Percentiles rank a stretch among this genome's conserved stretches.
Conservation (phyloP, 2,113 vertebrate genomes). For the Falcunculus frontatus region DNA sequence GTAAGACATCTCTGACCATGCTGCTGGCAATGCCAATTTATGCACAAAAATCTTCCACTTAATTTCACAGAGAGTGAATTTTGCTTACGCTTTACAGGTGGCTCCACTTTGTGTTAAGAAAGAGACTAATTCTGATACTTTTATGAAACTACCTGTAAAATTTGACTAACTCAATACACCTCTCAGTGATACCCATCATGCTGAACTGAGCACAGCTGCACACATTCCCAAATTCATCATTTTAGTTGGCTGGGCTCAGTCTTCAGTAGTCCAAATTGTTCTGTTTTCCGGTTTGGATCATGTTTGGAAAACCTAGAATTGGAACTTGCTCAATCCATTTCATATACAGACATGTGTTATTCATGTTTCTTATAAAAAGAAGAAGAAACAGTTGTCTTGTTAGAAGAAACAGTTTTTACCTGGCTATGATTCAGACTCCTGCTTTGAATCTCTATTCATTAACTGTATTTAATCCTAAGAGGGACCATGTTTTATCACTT, state of each 20-base stretch:
- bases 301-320: background rate
- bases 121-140: background rate
- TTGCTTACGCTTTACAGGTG: background rate
- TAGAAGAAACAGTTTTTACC: background rate
- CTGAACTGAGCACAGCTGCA: background rate
- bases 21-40: background rate
- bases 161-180: background rate
- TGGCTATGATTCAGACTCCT: background rate
- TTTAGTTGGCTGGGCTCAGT: background rate
- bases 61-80: background rate
- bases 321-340: background rate
- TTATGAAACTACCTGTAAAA: background rate
- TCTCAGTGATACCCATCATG: background rate
- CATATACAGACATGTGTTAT: background rate
- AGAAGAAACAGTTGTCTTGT: no score
- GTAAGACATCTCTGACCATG: background rate
- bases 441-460: background rate
- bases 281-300: background rate
- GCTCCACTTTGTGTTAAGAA: background rate
- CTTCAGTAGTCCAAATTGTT: background rate
- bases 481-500: background rate
- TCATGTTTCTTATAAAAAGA: background rate
- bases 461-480: background rate
- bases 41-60: background rate
- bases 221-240: background rate